These are phyloP conservation scores for Bombus difficillimus DNA, from an alignment of 1,140 invertebrate genomes.

Conservation along the genomic window DNA sequence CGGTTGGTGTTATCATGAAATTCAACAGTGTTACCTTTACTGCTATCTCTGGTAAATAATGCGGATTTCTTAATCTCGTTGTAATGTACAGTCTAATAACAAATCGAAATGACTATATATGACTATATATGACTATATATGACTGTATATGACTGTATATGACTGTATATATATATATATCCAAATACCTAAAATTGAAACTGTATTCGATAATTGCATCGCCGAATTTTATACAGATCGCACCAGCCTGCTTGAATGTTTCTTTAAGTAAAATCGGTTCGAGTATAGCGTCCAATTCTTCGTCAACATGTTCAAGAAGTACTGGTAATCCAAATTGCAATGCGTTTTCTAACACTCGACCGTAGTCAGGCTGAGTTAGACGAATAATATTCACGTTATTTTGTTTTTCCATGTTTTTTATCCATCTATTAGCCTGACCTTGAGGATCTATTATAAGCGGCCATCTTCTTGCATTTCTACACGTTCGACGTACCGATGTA, in stretches of 20 bases:
- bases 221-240: constrained; percentile 92
- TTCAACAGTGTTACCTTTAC: constrained; percentile 97
- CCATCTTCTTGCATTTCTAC: constrained; percentile 92
- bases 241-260: constrained; percentile 94
- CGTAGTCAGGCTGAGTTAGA: constrained; percentile 91
- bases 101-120: background rate
- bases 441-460: constrained; percentile 98
- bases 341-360: constrained; percentile 93
- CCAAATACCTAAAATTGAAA: constrained; percentile 88
- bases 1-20: constrained; percentile 95
- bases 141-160: background rate
- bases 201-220: constrained; percentile 93
- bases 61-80: constrained; percentile 96
- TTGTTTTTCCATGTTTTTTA: constrained; percentile 96
- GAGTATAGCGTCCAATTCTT: constrained; percentile 95
- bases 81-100: constrained; percentile 93
- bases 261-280: constrained; percentile 94
- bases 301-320: constrained; percentile 92
- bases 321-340: constrained; percentile 96
- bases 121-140: background rate
- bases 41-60: constrained; percentile 95
- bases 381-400: constrained; percentile 93
- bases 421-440: constrained; percentile 96
- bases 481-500: background rate
- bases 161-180: too few relatives aligned